Evolutionary conservation across 2,113 vertebrate species (phyloP).

Genomic region (Corynorhinus townsendii): DNA sequence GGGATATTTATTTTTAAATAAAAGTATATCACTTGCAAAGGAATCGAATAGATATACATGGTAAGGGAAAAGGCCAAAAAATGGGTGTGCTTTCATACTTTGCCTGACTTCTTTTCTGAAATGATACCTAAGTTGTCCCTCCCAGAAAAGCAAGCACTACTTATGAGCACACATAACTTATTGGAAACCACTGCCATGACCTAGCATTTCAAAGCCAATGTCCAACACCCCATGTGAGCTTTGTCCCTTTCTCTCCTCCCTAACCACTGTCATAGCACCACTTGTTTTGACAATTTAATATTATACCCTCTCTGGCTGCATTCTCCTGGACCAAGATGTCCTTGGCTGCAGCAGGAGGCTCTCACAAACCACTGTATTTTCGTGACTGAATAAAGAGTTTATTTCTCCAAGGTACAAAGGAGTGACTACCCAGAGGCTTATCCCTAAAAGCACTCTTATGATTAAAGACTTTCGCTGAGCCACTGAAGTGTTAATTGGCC

Average conservation of each 20-base stretch:
- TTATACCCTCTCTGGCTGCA: neutral
- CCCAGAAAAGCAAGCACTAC: neutral
- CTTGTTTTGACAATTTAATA: neutral
- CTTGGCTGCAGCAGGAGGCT: neutral
- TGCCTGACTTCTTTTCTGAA: neutral
- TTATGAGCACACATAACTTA: neutral
- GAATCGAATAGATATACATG: neutral
- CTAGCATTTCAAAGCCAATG: neutral
- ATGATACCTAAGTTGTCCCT: neutral
- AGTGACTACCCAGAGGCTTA: neutral
- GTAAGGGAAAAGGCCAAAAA: neutral
- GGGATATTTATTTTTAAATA: neutral
- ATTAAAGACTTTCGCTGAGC: constrained; percentile 54
- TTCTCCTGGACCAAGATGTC: neutral
- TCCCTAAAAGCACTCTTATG: neutral
- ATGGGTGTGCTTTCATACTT: neutral
- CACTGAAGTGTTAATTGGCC: constrained; percentile 60
- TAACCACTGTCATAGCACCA: neutral
- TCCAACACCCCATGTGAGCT: neutral
- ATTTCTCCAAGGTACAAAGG: constrained; percentile 46
- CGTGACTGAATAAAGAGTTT: constrained; percentile 28
- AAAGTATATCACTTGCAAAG: neutral
- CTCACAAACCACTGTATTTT: constrained; percentile 30
- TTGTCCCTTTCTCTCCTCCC: neutral
- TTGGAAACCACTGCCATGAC: neutral